A percentile compares a stretch with the other conserved stretches of the same genome.
These are phyloP conservation scores for Drosophila aldrichi DNA, from an alignment of 2,888 invertebrate species.

Conservation along the genomic window DNA sequence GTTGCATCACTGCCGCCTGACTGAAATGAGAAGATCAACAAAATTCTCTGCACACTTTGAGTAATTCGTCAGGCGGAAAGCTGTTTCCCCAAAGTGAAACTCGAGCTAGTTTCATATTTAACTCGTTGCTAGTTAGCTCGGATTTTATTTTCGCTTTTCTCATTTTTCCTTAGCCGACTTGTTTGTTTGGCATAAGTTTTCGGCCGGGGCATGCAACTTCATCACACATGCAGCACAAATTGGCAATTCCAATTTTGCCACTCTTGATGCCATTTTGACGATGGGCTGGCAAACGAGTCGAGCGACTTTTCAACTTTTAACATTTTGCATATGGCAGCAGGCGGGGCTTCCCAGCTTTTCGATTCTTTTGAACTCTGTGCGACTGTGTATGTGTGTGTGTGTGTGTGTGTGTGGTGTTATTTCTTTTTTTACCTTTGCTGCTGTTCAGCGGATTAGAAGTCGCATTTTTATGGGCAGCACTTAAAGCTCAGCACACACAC, in stretches of 20 bases:
- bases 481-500: slow-evolving; percentile 53
- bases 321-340: slow-evolving; percentile 48
- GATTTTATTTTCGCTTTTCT: neutral
- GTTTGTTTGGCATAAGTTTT: slow-evolving; percentile 22
- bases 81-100: slow-evolving; percentile 25
- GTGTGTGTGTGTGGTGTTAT: slow-evolving; percentile 50
- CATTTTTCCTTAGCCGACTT: neutral
- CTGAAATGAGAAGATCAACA: neutral
- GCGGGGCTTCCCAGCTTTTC: slow-evolving; percentile 26
- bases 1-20: neutral
- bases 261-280: slow-evolving; percentile 73
- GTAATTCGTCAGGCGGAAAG: slow-evolving; percentile 10
- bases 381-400: too few relatives aligned
- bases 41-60: slow-evolving; percentile 9
- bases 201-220: slow-evolving; percentile 30
- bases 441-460: slow-evolving; percentile 69
- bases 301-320: slow-evolving; percentile 51
- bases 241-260: slow-evolving; percentile 75
- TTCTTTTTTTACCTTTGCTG: slow-evolving; percentile 55
- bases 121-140: slow-evolving; percentile 50
- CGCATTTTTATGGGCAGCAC: slow-evolving; percentile 71
- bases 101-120: slow-evolving; percentile 46
- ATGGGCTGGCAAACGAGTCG: slow-evolving; percentile 56
- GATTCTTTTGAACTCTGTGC: slow-evolving; percentile 66
- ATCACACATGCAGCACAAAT: slow-evolving; percentile 62